A percentile compares a stretch with the other conserved stretches of the same genome.
These are phyloP conservation scores for Drosophila formosana DNA, from an alignment of 2,888 invertebrate species.

Conservation along the genomic window DNA sequence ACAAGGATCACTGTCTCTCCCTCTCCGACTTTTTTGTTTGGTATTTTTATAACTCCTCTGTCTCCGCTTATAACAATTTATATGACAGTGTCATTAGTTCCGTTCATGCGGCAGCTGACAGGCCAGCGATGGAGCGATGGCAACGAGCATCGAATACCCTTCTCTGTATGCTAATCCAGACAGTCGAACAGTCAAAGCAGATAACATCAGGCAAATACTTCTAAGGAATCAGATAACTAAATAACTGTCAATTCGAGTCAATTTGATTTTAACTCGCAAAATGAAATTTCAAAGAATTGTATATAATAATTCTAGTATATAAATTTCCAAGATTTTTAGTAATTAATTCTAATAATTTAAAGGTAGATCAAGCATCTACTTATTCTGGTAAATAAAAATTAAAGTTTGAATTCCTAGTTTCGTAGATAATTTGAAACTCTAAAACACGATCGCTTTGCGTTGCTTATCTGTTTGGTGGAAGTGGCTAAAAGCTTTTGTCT, in stretches of 20 bases:
- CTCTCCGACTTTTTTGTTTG: slow-evolving; percentile 6
- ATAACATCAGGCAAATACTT: neutral
- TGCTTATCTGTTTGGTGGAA: neutral
- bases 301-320: too few species aligned
- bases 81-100: slow-evolving; percentile 65
- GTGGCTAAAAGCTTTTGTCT: slow-evolving; percentile 1
- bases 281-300: too few species aligned
- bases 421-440: neutral
- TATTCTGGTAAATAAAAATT: too few species aligned
- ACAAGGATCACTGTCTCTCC: slow-evolving; percentile 45
- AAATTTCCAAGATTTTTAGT: too few species aligned
- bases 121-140: neutral
- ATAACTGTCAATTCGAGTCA: too few species aligned
- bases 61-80: slow-evolving; percentile 58
- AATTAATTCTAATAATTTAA: too few species aligned
- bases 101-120: slow-evolving; percentile 37
- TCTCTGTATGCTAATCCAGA: neutral
- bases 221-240: neutral
- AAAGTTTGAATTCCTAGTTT: neutral
- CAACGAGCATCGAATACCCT: slow-evolving; percentile 15
- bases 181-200: neutral
- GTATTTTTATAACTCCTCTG: slow-evolving; percentile 41
- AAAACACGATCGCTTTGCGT: neutral
- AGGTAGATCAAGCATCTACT: too few species aligned
- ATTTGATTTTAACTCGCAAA: too few species aligned